Evolutionary conservation across 2,797 vertebrate species (phyloP), one percentile per base, ranked within the genome.

Genomic region (Chelon auratus): DNA sequence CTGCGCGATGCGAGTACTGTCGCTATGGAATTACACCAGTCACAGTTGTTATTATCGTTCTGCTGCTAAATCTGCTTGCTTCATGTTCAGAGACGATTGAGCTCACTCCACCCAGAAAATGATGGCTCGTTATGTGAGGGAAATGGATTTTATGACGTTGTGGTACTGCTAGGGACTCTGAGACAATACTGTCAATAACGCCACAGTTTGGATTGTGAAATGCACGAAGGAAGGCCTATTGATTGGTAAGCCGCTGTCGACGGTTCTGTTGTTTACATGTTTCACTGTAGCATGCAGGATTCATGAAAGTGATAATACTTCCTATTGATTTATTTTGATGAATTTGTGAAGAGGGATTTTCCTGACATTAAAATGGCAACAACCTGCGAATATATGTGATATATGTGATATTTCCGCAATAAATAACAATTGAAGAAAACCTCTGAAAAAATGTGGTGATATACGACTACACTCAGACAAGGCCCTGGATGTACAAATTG

Each of bases 151-250:
- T 51, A 55, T 55, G 18, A 12, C 65, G 68, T 67, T 54, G 67
- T 51, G 56, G 53, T 63, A 63, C 74, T 80, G 82, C 73, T 33
- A 40, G 74, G 53, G 70, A 75, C 70, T 65, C 39, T 8, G 72
- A 88, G 77, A 82, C 80, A 75, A 81, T 68, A 18, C 69, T 42
- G 86, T 87, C 87, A 72, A 88, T 87, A 81, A 64, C n/a, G 54
- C 73, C 62, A n/a, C 45, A 14, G 58, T 81, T 65, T 77, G 73
- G 77, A 81, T 76, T 81, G 80, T 69, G 77, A 66, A 37, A 61
- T 9, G 78, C 74, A 72, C 86, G 82, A 83, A 80, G 83, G 66
- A 75, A 62, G 52, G 24, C 39, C 9, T 76, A 90, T 90, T 73
- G 89, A 91, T 84, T 45, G 58, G 40, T 13, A 14, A 40, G 57